These are phyloP conservation scores for Eupithecia vulgata DNA, from an alignment of 2,888 invertebrate species.

Conservation along the genomic window DNA sequence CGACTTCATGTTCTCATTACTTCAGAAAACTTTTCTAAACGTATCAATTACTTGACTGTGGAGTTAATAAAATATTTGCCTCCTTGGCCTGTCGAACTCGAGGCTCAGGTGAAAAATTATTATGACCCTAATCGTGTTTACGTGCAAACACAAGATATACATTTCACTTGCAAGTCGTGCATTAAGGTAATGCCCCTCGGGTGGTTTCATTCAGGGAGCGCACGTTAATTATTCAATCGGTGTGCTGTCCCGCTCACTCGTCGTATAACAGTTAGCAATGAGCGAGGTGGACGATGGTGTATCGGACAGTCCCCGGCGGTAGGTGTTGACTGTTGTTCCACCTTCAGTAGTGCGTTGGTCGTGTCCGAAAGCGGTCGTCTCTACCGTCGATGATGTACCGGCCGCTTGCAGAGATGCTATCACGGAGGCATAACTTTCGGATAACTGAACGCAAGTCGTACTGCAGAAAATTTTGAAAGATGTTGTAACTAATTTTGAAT, in stretches of 20 bases:
- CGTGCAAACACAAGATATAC: slow-evolving; percentile 58
- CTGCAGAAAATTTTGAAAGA: slow-evolving; percentile 65
- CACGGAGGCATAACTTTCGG: slow-evolving; percentile 79
- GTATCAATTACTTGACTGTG: slow-evolving; percentile 66
- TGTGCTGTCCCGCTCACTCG: slow-evolving; percentile 53
- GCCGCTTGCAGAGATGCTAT: slow-evolving; percentile 79
- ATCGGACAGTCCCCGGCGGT: slow-evolving; percentile 33
- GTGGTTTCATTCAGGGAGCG: slow-evolving; percentile 68
- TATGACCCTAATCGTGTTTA: slow-evolving; percentile 67
- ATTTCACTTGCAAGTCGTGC: slow-evolving; percentile 61
- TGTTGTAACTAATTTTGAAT: slow-evolving; percentile 66
- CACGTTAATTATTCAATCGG: slow-evolving; percentile 75
- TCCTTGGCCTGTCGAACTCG: slow-evolving; percentile 48
- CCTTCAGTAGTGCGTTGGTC: slow-evolving; percentile 67
- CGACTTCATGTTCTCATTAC: slow-evolving; percentile 45
- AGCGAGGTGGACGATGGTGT: slow-evolving; percentile 55
- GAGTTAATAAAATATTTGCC: slow-evolving; percentile 62
- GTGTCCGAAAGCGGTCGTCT: slow-evolving; percentile 68
- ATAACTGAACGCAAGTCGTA: slow-evolving; percentile 68
- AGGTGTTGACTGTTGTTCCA: slow-evolving; percentile 45
- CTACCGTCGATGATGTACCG: slow-evolving; percentile 73
- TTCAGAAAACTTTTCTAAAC: slow-evolving; percentile 63
- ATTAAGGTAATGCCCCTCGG: slow-evolving; percentile 64
- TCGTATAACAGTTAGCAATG: slow-evolving; percentile 31
- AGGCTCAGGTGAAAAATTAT: slow-evolving; percentile 59